Evolutionary conservation across 2,797 vertebrate genomes (phyloP), one percentile per base, ranked within the genome.

Genomic region (Protosalanx chinensis): DNA sequence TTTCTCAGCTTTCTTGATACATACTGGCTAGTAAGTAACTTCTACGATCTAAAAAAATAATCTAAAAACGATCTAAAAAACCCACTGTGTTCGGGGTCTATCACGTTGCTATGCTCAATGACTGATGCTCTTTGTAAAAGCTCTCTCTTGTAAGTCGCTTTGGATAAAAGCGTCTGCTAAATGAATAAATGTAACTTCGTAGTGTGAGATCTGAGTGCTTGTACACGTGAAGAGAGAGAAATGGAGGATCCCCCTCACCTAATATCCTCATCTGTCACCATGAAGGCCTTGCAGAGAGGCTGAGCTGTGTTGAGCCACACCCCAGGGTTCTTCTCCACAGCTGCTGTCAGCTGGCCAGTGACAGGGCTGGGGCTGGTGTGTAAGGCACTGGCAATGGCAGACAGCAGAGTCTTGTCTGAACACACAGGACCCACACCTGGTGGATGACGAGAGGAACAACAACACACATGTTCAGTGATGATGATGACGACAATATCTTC

Each of bases 241-340:
- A 27, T 8, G 12, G 37, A 46, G 29, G 7, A 16, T 57, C 0
- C 5, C 71, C 46, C 23, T 27, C 84, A 97, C 97, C 96, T 95
- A 86, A 99, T 98, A 83, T 98, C 96, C 37, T 98, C 97, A 60
- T 99, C 97, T 0, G 96, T 98, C 82, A 98, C 96, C 85, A 97
- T 94, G 72, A 98, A 99, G 8, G 96, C 95, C 84, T 97, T 99
- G 93, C 97, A 99, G 64, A 98, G 95, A 0, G 97, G 97, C 78
- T 99, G 97, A 0, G 95, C 76, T 0, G 97, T 98, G 89, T 99
- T 99, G 2, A 99, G 94, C 97, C 97, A 99, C 0, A 99, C 96
- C 0, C 96, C 96, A 0, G 97, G 97, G 70, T 98, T 99, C 88
- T 98, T 98, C 89, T 98, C 97, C 66, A 98, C 97, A 0, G 96